Conservation (phyloP, 2,888 invertebrate genomes). For the Eupithecia tripunctaria region DNA sequence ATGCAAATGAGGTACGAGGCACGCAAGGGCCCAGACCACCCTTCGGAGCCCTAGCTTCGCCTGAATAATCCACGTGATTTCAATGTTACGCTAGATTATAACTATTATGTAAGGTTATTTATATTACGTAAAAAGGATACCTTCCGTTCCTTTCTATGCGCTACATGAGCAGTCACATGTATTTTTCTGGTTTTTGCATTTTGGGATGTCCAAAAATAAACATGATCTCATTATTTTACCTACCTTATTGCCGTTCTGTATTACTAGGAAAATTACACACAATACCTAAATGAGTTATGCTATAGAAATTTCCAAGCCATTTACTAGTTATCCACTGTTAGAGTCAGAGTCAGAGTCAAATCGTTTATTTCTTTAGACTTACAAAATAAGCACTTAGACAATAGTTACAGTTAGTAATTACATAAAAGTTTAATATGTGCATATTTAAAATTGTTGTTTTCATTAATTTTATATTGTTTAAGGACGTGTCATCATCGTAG, state of each 20-base stretch:
- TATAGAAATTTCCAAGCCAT: no score
- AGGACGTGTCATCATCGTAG: neutral
- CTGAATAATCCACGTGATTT: conserved; percentile 17
- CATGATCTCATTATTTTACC: neutral
- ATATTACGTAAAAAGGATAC: neutral
- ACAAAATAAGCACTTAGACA: no score
- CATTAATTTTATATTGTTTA: no score
- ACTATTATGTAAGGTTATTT: neutral
- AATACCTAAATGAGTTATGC: no score
- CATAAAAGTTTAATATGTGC: no score
- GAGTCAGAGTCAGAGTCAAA: no score
- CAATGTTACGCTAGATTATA: neutral
- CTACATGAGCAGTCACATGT: neutral
- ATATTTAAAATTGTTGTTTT: no score
- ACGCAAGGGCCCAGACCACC: conserved; percentile 62
- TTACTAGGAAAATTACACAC: neutral
- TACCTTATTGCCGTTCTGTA: neutral
- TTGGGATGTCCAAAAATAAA: neutral
- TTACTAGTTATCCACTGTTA: no score
- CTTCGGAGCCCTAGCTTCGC: conserved; percentile 47
- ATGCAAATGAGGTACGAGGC: conserved; percentile 70
- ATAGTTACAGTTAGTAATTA: no score
- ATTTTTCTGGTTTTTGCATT: neutral
- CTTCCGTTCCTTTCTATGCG: neutral
- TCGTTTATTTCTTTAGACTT: no score